A percentile compares a stretch with the other conserved stretches of the same genome.
Conservation (phyloP, 2,888 invertebrate species). For the Pecten maximus region DNA sequence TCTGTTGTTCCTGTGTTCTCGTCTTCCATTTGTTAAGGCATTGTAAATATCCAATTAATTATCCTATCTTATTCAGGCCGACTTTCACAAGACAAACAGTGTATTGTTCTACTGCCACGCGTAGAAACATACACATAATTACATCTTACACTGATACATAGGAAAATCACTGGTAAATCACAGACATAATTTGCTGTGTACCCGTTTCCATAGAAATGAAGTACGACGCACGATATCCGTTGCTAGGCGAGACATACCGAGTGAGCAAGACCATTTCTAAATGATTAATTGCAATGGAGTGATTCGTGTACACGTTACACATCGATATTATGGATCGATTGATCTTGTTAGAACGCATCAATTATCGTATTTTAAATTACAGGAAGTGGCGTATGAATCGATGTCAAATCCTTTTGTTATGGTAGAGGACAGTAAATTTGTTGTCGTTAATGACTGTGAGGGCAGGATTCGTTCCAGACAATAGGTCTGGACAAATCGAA, state of each 20-base stretch:
- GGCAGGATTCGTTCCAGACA: slow-evolving; percentile 3
- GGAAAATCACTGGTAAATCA: neutral
- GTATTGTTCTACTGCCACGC: neutral
- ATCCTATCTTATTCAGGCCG: neutral
- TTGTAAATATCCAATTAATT: neutral
- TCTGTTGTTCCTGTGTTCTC: neutral
- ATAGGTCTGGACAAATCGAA: neutral
- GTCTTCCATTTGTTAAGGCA: neutral
- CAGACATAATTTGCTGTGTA: neutral
- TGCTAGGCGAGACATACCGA: slow-evolving; percentile 1
- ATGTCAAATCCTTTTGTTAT: neutral
- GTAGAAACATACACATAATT: neutral
- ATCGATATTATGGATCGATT: slow-evolving; percentile 7
- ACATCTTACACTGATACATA: neutral
- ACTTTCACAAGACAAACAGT: slow-evolving; percentile 6
- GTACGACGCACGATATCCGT: neutral
- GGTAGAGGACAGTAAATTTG: neutral
- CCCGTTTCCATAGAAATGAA: slow-evolving; percentile 20
- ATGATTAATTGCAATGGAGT: neutral
- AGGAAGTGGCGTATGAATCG: neutral
- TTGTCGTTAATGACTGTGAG: neutral
- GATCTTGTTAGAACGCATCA: slow-evolving; percentile 20
- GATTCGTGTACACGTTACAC: neutral
- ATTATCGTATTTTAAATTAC: slow-evolving; percentile 25
- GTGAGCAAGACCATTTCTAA: neutral